phyloP scores from a whole-genome alignment of 2,888 invertebrate genomes.

The Caenorhabditis sinica region DNA sequence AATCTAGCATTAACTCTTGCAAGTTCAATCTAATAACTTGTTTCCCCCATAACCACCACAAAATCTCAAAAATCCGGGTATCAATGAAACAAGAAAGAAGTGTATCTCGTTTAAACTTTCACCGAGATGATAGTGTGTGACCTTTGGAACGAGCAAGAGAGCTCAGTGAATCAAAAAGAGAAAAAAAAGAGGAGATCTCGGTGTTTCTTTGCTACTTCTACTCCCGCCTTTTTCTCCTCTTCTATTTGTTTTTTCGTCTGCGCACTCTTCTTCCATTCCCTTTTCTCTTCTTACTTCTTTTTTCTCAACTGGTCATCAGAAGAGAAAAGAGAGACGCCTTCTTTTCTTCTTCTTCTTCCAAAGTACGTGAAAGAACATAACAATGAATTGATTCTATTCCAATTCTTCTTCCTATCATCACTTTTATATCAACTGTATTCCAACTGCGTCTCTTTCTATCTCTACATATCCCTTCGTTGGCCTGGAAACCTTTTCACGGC shows the following conservation, averaged over 20 bases:
- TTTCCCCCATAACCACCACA: too few relatives aligned
- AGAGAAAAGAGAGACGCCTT: constrained; percentile 12
- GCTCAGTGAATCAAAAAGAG: constrained; percentile 32
- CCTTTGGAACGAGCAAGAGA: constrained; percentile 33
- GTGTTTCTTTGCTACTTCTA: constrained; percentile 1
- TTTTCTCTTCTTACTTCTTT: background rate
- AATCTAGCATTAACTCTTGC: too few relatives aligned
- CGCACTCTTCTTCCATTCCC: background rate
- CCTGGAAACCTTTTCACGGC: constrained; percentile 19
- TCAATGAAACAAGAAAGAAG: background rate
- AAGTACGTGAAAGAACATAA: constrained; percentile 40
- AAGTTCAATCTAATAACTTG: too few relatives aligned
- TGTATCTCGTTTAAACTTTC: constrained; percentile 19
- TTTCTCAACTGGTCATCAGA: constrained; percentile 28
- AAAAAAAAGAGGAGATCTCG: constrained; percentile 1
- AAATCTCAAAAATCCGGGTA: background rate
- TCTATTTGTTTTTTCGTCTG: constrained; percentile 44
- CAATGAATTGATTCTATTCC: constrained; percentile 48
- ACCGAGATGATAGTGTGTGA: background rate
- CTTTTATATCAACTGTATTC: constrained; percentile 17
- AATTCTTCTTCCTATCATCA: background rate
- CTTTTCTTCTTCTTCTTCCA: constrained; percentile 20
- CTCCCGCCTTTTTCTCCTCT: constrained; percentile 4
- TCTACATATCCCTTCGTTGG: constrained; percentile 13
- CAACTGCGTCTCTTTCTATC: constrained; percentile 6